These are phyloP conservation scores for Caenorhabditis japonica DNA, from an alignment of 2,888 invertebrate genomes.

Conservation along the genomic window DNA sequence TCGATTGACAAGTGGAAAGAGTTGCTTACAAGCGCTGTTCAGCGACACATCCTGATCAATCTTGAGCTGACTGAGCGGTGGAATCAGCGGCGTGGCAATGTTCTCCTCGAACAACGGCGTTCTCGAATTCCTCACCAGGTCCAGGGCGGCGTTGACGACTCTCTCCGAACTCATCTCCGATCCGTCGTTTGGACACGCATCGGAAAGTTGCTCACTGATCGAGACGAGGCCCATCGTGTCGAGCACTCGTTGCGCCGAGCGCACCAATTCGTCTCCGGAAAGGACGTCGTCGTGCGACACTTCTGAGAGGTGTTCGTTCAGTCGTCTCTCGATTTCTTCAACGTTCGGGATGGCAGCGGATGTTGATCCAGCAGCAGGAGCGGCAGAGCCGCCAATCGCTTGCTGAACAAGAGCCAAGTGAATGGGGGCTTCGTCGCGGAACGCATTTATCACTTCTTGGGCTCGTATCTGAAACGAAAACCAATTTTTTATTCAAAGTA, in stretches of 20 bases:
- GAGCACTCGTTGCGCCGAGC: conserved; percentile 11
- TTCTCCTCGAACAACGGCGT: conserved; percentile 34
- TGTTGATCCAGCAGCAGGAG: too few species aligned
- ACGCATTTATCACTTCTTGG: conserved; percentile 8
- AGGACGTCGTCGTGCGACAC: too few species aligned
- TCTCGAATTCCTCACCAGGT: conserved; percentile 11
- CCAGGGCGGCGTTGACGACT: conserved; percentile 10
- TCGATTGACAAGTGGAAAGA: conserved; percentile 59
- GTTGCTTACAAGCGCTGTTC: conserved; percentile 57
- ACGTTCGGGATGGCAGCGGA: neutral
- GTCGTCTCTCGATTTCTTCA: conserved; percentile 11
- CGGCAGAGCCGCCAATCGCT: too few species aligned
- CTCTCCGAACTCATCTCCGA: neutral
- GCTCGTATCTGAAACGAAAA: conserved; percentile 6
- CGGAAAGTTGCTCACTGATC: conserved; percentile 1
- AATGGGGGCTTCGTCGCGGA: conserved; percentile 7
- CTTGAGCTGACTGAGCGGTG: conserved; percentile 56
- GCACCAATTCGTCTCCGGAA: conserved; percentile 13
- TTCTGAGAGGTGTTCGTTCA: conserved; percentile 1
- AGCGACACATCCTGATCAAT: conserved; percentile 57
- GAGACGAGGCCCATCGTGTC: neutral
- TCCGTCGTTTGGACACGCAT: conserved; percentile 10
- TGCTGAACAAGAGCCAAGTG: neutral
- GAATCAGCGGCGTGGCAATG: conserved; percentile 38
- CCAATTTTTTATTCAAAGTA: too few species aligned